These are phyloP conservation scores for Paradoxurus hermaphroditus DNA, from an alignment of 2,113 vertebrate genomes.

Conservation along the genomic window DNA sequence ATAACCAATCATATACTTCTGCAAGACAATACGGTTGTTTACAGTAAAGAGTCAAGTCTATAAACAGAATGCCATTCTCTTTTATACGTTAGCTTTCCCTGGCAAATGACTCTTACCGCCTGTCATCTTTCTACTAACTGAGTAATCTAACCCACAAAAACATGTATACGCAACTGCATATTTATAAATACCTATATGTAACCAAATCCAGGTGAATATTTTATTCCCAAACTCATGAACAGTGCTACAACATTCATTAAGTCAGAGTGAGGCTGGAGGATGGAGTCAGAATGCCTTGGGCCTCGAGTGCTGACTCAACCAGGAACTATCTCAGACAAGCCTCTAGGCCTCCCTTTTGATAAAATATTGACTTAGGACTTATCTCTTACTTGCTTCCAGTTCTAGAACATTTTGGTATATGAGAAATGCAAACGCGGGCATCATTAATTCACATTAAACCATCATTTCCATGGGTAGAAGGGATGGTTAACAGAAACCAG, in stretches of 20 bases:
- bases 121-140: neutral
- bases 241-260: neutral
- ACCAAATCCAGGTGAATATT: neutral
- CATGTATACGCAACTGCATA: neutral
- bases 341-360: neutral
- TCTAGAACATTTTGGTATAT: slow-evolving; percentile 4
- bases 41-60: neutral
- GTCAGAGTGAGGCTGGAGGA: neutral
- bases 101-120: neutral
- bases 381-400: neutral
- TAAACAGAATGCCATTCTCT: neutral
- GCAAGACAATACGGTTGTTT: neutral
- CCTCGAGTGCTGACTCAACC: neutral
- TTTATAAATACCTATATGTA: neutral
- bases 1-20: neutral
- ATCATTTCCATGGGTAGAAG: neutral
- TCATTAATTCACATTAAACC: neutral
- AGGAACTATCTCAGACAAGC: neutral
- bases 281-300: neutral
- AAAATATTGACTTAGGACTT: neutral
- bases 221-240: neutral
- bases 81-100: neutral
- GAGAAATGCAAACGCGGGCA: neutral
- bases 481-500: neutral
- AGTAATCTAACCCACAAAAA: slow-evolving; percentile 2